Evolutionary conservation across 2,113 vertebrate genomes (phyloP).

Genomic region (Lanius collurio): DNA sequence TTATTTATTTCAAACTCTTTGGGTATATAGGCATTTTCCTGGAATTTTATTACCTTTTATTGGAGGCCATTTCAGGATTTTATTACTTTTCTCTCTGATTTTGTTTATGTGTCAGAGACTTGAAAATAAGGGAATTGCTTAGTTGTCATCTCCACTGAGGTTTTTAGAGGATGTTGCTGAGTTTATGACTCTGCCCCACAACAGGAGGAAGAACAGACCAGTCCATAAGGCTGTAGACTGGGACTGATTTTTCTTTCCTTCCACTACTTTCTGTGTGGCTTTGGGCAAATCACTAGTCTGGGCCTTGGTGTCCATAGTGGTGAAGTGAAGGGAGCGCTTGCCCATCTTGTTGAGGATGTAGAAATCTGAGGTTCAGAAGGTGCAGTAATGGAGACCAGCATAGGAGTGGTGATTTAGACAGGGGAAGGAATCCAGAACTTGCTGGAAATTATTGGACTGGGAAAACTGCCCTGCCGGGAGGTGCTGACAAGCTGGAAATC

Average conservation of each 20-base stretch:
- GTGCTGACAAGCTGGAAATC: background rate
- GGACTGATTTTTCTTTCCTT: background rate
- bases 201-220: background rate
- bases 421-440: background rate
- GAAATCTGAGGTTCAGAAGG: background rate
- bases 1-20: slow-evolving; percentile 66
- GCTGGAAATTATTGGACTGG: background rate
- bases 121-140: slow-evolving; percentile 54
- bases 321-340: background rate
- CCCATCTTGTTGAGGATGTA: fast-evolving
- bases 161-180: slow-evolving; percentile 21
- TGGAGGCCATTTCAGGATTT: slow-evolving; percentile 54
- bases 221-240: background rate
- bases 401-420: background rate
- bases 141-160: slow-evolving; percentile 33
- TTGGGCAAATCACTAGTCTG: background rate
- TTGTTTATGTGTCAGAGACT: slow-evolving; percentile 61
- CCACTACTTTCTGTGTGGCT: background rate
- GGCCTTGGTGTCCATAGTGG: background rate
- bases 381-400: background rate
- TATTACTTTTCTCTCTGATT: slow-evolving; percentile 59
- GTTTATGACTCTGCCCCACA: background rate
- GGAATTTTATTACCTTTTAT: slow-evolving; percentile 62
- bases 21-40: slow-evolving; percentile 42
- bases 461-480: background rate